A percentile compares a stretch with the other conserved stretches of the same genome.
Evolutionary conservation across 2,888 invertebrate genomes (phyloP).

Genomic region (Agrochola lychnidis): DNA sequence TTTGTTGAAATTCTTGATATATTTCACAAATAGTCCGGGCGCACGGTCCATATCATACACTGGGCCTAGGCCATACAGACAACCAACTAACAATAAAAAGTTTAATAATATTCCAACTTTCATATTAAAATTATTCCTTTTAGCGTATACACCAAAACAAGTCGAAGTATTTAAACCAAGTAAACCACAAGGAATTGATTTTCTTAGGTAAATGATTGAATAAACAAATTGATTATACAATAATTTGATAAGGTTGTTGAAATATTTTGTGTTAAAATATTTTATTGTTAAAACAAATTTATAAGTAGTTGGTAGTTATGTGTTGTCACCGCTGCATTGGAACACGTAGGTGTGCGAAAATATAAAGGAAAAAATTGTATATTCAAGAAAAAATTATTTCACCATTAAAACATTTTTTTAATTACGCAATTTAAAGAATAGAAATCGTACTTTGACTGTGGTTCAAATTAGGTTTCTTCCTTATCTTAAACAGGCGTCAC

Average conservation of each 20-base stretch:
- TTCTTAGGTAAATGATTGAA: background rate
- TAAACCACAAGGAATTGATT: conserved; percentile 19
- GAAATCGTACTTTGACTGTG: too few species aligned
- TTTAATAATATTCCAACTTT: too few species aligned
- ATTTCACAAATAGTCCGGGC: too few species aligned
- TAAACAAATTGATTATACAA: conserved; percentile 18
- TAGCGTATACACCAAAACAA: too few species aligned
- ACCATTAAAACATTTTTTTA: too few species aligned
- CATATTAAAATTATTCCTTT: too few species aligned
- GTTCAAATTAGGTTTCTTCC: background rate
- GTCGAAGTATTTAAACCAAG: conserved; percentile 5
- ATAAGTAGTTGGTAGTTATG: background rate
- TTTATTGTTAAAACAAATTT: background rate
- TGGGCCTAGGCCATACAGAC: too few species aligned
- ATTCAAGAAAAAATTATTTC: background rate
- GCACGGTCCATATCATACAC: too few species aligned
- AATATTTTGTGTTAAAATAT: background rate
- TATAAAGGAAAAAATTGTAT: too few species aligned
- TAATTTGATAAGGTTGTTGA: conserved; percentile 10
- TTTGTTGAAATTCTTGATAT: too few species aligned
- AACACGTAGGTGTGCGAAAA: background rate
- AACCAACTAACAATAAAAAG: too few species aligned
- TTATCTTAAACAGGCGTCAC: background rate
- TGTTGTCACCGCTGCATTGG: background rate
- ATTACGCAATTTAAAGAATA: background rate